A percentile compares a stretch with the other conserved stretches of the same genome.
Evolutionary conservation across 2,888 invertebrate genomes (phyloP).

Genomic region (Aspidiotus destructor): DNA sequence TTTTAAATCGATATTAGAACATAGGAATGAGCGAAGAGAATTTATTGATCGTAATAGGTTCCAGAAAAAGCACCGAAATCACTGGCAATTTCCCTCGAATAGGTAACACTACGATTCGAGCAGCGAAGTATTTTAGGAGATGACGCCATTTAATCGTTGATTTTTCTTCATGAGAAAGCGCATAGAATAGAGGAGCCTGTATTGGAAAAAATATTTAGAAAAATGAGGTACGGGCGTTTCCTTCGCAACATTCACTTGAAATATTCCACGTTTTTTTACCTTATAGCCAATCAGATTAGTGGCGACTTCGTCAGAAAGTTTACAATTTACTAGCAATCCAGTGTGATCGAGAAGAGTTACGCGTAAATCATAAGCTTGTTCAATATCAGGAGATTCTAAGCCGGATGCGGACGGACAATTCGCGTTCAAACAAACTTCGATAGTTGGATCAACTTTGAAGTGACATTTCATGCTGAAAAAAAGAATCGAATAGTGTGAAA

Average conservation of each 20-base stretch:
- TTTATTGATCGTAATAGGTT: neutral
- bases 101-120: conserved; percentile 44
- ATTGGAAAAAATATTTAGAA: conserved; percentile 19
- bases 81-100: conserved; percentile 11
- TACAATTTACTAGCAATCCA: conserved; percentile 52
- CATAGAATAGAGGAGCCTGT: conserved; percentile 49
- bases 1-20: neutral
- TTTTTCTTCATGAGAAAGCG: conserved; percentile 47
- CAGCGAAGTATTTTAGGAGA: conserved; percentile 54
- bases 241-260: neutral
- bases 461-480: conserved; percentile 38
- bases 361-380: conserved; percentile 49
- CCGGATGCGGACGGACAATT: conserved; percentile 42
- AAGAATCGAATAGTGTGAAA: neutral
- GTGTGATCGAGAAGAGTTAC: conserved; percentile 60
- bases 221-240: neutral
- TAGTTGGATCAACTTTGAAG: conserved; percentile 36
- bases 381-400: conserved; percentile 38
- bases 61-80: conserved; percentile 13
- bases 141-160: conserved; percentile 54
- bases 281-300: conserved; percentile 51
- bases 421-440: conserved; percentile 41
- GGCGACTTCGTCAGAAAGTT: conserved; percentile 50
- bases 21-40: neutral
- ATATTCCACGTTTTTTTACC: conserved; percentile 38